Evolutionary conservation across 2,888 invertebrate species (phyloP).

Genomic region (Onchidella celtica): DNA sequence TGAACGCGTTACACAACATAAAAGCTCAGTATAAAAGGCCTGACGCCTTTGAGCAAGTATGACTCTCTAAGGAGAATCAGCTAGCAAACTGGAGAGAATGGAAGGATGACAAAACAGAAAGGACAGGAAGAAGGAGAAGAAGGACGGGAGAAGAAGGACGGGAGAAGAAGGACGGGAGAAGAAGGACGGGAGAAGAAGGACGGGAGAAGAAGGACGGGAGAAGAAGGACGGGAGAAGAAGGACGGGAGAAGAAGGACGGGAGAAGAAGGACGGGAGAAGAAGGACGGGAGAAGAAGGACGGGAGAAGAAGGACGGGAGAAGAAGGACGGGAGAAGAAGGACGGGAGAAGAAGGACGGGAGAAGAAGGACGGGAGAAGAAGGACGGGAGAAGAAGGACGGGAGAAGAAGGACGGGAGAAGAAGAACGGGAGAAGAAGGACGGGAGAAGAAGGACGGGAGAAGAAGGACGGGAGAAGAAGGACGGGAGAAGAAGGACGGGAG

Average conservation of each 20-base stretch:
- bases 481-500: background rate
- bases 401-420: background rate
- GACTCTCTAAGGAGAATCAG: no score
- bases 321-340: background rate
- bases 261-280: conserved; percentile 15
- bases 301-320: background rate
- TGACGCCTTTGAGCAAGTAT: no score
- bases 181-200: conserved; percentile 22
- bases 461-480: background rate
- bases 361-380: background rate
- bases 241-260: background rate
- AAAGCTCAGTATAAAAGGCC: no score
- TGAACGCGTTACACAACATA: no score
- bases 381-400: conserved; percentile 1
- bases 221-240: conserved; percentile 20
- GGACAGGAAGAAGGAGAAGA: conserved; percentile 16
- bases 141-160: background rate
- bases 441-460: background rate
- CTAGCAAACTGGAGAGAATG: background rate
- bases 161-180: conserved; percentile 6
- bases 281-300: background rate
- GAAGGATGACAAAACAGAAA: background rate
- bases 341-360: conserved; percentile 1
- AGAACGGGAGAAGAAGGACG: background rate
- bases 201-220: conserved; percentile 30